A percentile compares a stretch with the other conserved stretches of the same genome.
phyloP scores from a whole-genome alignment of 2,888 invertebrate species.

The Ecliptopera silaceata region DNA sequence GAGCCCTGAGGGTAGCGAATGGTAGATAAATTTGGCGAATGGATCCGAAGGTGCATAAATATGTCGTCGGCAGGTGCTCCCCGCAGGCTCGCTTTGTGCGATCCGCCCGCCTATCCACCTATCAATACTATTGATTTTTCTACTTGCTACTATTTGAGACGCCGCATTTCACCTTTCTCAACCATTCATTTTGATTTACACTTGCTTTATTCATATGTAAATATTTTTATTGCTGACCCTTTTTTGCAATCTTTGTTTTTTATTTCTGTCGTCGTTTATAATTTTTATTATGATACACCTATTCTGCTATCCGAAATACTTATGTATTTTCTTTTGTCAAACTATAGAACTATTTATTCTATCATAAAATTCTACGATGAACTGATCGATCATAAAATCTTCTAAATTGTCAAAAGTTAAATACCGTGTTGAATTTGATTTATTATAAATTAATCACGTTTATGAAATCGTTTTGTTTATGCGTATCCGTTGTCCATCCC shows the following conservation, averaged over 20 bases:
- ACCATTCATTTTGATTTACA: constrained; percentile 22
- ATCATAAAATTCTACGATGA: neutral
- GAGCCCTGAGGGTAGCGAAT: constrained; percentile 38
- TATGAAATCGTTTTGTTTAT: constrained; percentile 37
- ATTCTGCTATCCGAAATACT: neutral
- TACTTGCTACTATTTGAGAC: constrained; percentile 20
- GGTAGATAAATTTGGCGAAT: constrained; percentile 71
- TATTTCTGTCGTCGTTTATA: neutral
- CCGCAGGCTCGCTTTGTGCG: constrained; percentile 61
- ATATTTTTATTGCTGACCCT: constrained; percentile 10
- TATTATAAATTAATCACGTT: constrained; percentile 34
- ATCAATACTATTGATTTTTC: constrained; percentile 30
- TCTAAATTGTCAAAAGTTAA: constrained; percentile 16
- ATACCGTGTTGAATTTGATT: constrained; percentile 24
- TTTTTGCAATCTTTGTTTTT: constrained; percentile 4
- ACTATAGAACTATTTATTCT: neutral
- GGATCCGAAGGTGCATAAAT: constrained; percentile 67
- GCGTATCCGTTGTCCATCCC: constrained; percentile 31
- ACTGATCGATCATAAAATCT: constrained; percentile 17
- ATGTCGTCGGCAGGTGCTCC: constrained; percentile 64
- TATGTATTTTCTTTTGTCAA: neutral
- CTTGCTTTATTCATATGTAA: constrained; percentile 19
- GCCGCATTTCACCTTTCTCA: constrained; percentile 26
- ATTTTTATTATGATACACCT: neutral
- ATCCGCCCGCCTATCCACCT: constrained; percentile 31